A percentile compares a stretch with the other conserved stretches of the same genome.
Evolutionary conservation across 1,140 invertebrate species (phyloP).

Genomic region (Drosophila setifemur): DNA sequence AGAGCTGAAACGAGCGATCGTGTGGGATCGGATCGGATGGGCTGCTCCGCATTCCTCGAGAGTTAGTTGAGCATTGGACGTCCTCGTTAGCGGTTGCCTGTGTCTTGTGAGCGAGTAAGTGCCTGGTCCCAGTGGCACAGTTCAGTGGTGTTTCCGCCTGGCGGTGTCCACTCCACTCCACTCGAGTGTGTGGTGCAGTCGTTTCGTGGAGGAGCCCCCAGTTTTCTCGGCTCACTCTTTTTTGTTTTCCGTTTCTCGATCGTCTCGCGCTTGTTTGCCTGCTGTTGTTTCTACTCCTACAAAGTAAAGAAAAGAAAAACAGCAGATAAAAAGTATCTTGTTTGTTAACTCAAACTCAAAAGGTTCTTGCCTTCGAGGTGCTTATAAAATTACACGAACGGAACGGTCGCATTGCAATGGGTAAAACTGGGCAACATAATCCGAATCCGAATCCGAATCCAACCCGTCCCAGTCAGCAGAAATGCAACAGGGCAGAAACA

Average conservation of each 20-base stretch:
- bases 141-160: neutral
- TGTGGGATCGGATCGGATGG: slow-evolving; percentile 13
- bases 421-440: slow-evolving; percentile 28
- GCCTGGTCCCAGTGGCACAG: neutral
- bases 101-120: too few species aligned
- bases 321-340: slow-evolving; percentile 71
- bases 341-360: slow-evolving; percentile 60
- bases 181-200: slow-evolving; percentile 15
- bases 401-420: too few species aligned
- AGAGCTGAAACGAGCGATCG: neutral
- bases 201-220: slow-evolving; percentile 53
- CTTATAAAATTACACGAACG: slow-evolving; percentile 69
- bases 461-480: slow-evolving; percentile 65
- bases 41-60: slow-evolving; percentile 46
- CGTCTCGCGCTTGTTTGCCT: neutral
- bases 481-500: slow-evolving; percentile 41
- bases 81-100: slow-evolving; percentile 80
- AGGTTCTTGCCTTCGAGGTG: slow-evolving; percentile 72
- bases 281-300: too few species aligned
- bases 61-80: slow-evolving; percentile 81
- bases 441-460: slow-evolving; percentile 11
- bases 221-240: slow-evolving; percentile 60
- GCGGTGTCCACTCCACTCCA: slow-evolving; percentile 8
- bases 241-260: slow-evolving; percentile 17
- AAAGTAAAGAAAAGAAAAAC: slow-evolving; percentile 42